A percentile compares a stretch with the other conserved stretches of the same genome.
phyloP scores from a whole-genome alignment of 2,888 invertebrate genomes.

The Pimpla rufipes region DNA sequence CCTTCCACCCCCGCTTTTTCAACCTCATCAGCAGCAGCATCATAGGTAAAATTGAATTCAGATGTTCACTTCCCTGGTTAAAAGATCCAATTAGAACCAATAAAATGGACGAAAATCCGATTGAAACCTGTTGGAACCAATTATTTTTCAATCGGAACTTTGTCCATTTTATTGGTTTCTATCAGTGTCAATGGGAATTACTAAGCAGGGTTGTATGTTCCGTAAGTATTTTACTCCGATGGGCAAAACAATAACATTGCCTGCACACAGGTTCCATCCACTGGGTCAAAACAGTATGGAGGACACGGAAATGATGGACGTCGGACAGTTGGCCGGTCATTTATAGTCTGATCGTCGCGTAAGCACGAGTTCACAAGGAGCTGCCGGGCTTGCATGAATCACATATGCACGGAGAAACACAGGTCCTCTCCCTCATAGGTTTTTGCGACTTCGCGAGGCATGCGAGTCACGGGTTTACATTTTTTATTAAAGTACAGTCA shows the following conservation, averaged over 20 bases:
- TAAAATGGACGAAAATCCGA: no score
- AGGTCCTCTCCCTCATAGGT: conserved; percentile 26
- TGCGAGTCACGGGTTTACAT: background rate
- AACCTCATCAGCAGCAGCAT: conserved; percentile 71
- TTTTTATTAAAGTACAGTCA: conserved; percentile 7
- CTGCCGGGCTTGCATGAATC: conserved; percentile 53
- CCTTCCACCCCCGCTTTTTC: conserved; percentile 77
- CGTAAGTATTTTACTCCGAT: background rate
- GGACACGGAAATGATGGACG: conserved; percentile 83
- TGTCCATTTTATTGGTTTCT: no score
- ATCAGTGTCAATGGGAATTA: no score
- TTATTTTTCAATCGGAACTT: no score
- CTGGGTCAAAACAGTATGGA: conserved; percentile 79
- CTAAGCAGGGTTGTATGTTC: no score
- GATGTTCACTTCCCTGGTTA: background rate
- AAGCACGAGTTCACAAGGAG: conserved; percentile 41
- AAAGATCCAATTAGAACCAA: no score
- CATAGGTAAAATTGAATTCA: conserved; percentile 75
- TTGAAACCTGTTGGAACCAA: no score
- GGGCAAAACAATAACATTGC: background rate
- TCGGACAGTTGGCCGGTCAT: conserved; percentile 78
- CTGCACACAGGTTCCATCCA: conserved; percentile 76
- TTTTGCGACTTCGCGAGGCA: conserved; percentile 7
- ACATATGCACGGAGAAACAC: background rate
- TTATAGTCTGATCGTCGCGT: conserved; percentile 75